Base-by-base conservation (phyloP, 2,888 invertebrate genomes). In the Hyposoter dolosus region DNA sequence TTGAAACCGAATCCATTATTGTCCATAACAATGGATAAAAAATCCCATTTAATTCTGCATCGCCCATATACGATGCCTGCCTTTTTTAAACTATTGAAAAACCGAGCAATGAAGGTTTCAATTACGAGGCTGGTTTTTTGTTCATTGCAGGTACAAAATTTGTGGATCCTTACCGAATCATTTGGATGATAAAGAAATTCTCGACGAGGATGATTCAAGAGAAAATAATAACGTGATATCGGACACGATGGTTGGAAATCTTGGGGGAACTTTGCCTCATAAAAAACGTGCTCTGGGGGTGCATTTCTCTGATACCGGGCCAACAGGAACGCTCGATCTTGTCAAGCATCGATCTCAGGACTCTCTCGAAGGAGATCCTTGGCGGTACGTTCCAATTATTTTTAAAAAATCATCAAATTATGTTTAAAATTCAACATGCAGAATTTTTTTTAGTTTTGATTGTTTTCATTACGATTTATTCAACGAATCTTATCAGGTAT, bases 91-190 rank as follows among this genome's bases (percentile, higher is more conserved):
- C n/a, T 40, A n/a, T 45, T 79, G 10, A 45, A 15, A 69, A 43
- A 69, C 15, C 28, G 4, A 63, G 66, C 35, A 6, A 28, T 19
- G 17, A 17, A 63, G 40, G 10, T 19, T 68, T 28, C 23, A 47
- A 69, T 45, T 53, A 65, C 50, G 17, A 43, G 50, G 23, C 56
- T 56, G 4, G 10, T 60, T 60, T 56, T 60, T 60, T 28, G 15
- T 28, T 28, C 60, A 1, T 60, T 60, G 75, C 89, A 93, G 94
- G 88, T 94, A 94, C 90, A 95, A 94, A 91, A 93, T 95, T 86
- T 95, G 95, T 91, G 95, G 95, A 85, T 97, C 97, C 60, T 93
- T 97, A 89, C 97, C 97, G 12, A 97, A 96, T 94, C 96, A 97
- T 91, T 94, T 97, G 90, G 97, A 96, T 74, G 95, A 96, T 92